Conservation (phyloP, 2,113 vertebrate genomes). For the Bungarus multicinctus region DNA sequence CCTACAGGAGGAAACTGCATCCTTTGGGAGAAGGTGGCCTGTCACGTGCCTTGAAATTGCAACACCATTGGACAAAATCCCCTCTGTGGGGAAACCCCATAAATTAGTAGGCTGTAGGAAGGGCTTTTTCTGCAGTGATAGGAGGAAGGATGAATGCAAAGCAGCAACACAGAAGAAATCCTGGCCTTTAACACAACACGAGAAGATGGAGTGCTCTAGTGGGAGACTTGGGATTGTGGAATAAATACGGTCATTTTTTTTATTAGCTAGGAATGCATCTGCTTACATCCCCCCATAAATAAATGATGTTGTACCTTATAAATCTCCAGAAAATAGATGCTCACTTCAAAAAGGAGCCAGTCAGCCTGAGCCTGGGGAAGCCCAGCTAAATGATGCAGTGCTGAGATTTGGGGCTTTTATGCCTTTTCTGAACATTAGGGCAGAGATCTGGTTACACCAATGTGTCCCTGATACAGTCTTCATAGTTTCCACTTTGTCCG, state of each 20-base stretch:
- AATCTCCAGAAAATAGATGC: not conserved
- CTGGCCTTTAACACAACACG: not conserved
- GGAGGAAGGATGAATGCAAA: not conserved
- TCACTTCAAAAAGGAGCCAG: not conserved
- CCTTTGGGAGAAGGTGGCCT: slow-evolving; percentile 59
- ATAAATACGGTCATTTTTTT: slow-evolving; percentile 2
- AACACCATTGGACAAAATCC: not conserved
- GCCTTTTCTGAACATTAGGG: not conserved
- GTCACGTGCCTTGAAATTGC: slow-evolving; percentile 56
- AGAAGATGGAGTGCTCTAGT: not conserved
- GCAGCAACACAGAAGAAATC: slow-evolving; percentile 3
- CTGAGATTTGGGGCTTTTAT: not conserved
- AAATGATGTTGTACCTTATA: not conserved
- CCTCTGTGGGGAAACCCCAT: not conserved
- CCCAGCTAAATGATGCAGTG: not conserved
- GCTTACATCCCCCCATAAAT: not conserved
- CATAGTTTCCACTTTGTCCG: not conserved
- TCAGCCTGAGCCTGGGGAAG: not conserved
- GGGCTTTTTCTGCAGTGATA: not conserved
- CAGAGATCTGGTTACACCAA: not conserved
- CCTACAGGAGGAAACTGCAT: slow-evolving; percentile 62
- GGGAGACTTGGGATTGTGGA: not conserved
- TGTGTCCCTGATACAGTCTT: not conserved
- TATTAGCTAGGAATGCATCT: not conserved
- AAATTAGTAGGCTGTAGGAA: slow-evolving; percentile 20